phyloP scores from a whole-genome alignment of 2,888 invertebrate species.

The Eustalomyia histrio region DNA sequence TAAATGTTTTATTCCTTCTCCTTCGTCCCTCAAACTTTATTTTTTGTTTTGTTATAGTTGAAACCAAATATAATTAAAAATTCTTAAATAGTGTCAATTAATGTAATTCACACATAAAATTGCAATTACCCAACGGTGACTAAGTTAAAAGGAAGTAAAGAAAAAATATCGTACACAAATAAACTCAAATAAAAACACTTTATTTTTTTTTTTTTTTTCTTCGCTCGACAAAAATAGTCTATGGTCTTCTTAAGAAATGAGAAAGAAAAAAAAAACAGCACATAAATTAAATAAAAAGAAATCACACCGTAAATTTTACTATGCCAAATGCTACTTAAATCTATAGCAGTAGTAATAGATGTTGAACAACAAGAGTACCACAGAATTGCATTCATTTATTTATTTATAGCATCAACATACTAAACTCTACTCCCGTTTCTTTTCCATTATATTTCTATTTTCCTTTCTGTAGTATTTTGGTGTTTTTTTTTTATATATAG shows the following conservation, averaged over 20 bases:
- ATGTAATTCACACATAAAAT: conserved; percentile 64
- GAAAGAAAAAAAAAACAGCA: background rate
- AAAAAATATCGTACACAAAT: background rate
- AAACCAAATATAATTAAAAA: conserved; percentile 54
- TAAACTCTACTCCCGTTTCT: background rate
- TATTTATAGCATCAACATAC: conserved; percentile 41
- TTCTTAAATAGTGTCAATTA: conserved; percentile 64
- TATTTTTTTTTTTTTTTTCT: background rate
- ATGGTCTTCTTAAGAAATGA: background rate
- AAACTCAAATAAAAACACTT: conserved; percentile 13
- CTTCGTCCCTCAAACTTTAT: background rate
- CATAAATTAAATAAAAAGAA: conserved; percentile 15
- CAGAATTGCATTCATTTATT: conserved; percentile 47
- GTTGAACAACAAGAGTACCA: conserved; percentile 33
- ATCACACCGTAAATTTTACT: conserved; percentile 56
- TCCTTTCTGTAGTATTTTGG: background rate
- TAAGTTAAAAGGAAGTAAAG: background rate
- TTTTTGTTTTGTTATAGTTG: background rate
- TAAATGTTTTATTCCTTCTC: background rate
- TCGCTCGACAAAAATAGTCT: background rate
- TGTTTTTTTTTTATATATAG: background rate
- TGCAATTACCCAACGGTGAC: conserved; percentile 56
- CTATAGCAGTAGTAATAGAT: background rate
- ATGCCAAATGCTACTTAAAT: conserved; percentile 54
- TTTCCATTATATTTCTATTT: background rate